Evolutionary conservation across 64 coral and sea anemone genomes (phyloP), one percentile per base, ranked within the genome.

Genomic region (Anthopleura sola): DNA sequence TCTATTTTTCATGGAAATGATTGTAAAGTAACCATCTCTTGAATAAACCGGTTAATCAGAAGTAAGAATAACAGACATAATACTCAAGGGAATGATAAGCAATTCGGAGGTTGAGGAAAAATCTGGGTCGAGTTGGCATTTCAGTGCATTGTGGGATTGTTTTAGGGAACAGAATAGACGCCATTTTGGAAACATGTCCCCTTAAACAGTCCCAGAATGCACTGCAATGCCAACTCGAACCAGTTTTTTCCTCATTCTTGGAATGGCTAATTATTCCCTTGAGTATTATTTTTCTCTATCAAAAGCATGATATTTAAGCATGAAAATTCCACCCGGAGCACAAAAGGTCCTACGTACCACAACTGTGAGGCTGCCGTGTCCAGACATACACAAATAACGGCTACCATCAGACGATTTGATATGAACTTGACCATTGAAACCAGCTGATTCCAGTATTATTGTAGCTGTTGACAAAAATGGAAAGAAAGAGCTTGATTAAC

Each of bases 381-480:
- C 84, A 68, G 39, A 82, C 8, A 92, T 28, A 40, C 90, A 92
- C 37, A 92, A 32, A 83, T 92, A 92, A 19, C 50, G 57, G 14
- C 81, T 83, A 16, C 64, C 85, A 68, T 26, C 24, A 19, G 55
- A 76, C 34, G 90, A 92, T 24, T 74, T 87, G 48, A 92, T 87
- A 16, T 78, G 64, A 26, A 92, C 60, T 75, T 87, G 58, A 14
- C 77, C 78, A 19, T 85, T 85, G 75, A 92, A 92, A 6, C 85
- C 90, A 1, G 78, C 66, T 50, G 90, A 87, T 77, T 87, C 90
- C 39, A 92, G 55, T 57, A 83, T 62, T 17, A 92, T 60, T 82
- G 83, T 68, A 83, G 90, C 90, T 92, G 6, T 29, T 46, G 82
- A 58, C 23, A 83, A 83, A 11, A 16, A 88, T 24, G 75, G 31